Percentiles rank a stretch among this genome's conserved stretches.
These are phyloP conservation scores for Toxotes chatareus DNA, from an alignment of 2,113 vertebrate genomes.

Conservation along the genomic window DNA sequence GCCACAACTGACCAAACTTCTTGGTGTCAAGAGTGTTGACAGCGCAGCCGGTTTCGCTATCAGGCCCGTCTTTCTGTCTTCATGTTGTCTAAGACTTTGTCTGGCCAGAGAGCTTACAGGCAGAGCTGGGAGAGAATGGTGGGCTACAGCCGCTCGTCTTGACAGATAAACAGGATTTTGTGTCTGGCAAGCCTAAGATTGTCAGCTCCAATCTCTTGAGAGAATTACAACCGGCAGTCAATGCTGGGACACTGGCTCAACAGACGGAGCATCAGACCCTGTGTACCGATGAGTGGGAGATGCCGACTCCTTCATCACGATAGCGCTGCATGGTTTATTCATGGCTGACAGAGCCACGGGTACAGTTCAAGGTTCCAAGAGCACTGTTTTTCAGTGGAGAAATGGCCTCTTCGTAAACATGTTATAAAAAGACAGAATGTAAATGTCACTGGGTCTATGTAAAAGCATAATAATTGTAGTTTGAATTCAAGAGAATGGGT, in stretches of 20 bases:
- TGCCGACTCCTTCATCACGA: slow-evolving; percentile 56
- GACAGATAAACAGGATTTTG: slow-evolving; percentile 83
- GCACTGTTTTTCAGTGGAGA: background rate
- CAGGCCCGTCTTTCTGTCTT: slow-evolving; percentile 55
- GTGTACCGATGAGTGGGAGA: slow-evolving; percentile 51
- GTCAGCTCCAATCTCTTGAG: slow-evolving; percentile 76
- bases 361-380: slow-evolving; percentile 37
- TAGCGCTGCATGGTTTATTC: slow-evolving; percentile 62
- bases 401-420: slow-evolving; percentile 27
- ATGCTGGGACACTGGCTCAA: slow-evolving; percentile 66
- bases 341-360: slow-evolving; percentile 37
- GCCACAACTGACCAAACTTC: slow-evolving; percentile 34
- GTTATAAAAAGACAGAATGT: slow-evolving; percentile 25
- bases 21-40: slow-evolving; percentile 44
- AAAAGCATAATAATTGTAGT: slow-evolving; percentile 36
- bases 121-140: slow-evolving; percentile 57
- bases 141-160: slow-evolving; percentile 59
- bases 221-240: slow-evolving; percentile 79
- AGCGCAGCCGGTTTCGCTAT: slow-evolving; percentile 25
- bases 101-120: slow-evolving; percentile 65
- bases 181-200: slow-evolving; percentile 76
- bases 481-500: slow-evolving; percentile 14
- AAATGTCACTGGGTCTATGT: slow-evolving; percentile 50
- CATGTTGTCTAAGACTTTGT: slow-evolving; percentile 63
- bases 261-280: slow-evolving; percentile 51